Base-by-base conservation (phyloP, 2,797 vertebrate genomes). In the Tauraco hartlaubi region DNA sequence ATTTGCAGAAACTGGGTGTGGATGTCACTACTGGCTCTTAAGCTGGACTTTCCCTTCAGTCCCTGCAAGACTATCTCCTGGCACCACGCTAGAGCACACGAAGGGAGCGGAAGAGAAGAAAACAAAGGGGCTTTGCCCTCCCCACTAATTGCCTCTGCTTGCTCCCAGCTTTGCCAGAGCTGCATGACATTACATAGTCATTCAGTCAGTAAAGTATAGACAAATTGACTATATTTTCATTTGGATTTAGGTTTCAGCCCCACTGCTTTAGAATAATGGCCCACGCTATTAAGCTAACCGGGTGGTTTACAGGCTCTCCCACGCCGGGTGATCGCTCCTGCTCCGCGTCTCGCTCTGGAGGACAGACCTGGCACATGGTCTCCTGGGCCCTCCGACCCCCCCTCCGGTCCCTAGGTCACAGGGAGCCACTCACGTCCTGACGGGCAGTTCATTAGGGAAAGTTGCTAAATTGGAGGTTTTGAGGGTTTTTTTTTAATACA, bases 221-320 rank as follows among this genome's bases (percentile, higher is more conserved):
- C 97, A 98, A 98, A 98, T 96, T 66, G 94, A 96, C 94, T 94
- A 19, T 77, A 91, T 94, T 96, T 96, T 96, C 95, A 55, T 94
- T 71, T 90, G 95, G 94, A 92, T 97, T 96, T 95, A 52, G 73
- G 90, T 94, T 98, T 98, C 97, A 97, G 97, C 97, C 96, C 97
- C 95, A 91, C 83, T 97, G 98, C 97, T 96, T 97, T 97, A 95
- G 98, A 97, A 98, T 98, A 98, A 98, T 96, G 96, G 96, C 79
- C 58, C 85, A 73, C 9, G 9, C 97, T 92, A 78, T 95, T 96
- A 95, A 93, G 94, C 94, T 94, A 95, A 97, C 89, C 3, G 63
- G 89, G 94, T 97, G 96, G 96, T 97, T 98, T 97, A 78, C 96
- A 97, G 93, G 90, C 95, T 95, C 68, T 67, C 85, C 69, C 67